These are phyloP conservation scores for Dicycla oo DNA, from an alignment of 2,888 invertebrate species.

Conservation along the genomic window DNA sequence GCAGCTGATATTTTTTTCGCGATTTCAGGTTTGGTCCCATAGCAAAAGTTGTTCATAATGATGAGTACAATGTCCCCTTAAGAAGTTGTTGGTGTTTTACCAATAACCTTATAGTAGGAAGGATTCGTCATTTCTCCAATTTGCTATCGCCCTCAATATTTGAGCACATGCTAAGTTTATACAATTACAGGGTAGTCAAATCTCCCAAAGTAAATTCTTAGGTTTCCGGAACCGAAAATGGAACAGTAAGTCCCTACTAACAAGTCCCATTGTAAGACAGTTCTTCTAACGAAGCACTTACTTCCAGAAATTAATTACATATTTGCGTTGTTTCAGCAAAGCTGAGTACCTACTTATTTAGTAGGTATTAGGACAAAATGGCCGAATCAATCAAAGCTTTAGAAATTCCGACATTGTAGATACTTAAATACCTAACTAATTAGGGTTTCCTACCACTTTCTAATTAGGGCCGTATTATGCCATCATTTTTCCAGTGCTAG, in stretches of 20 bases:
- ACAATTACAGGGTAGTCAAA: conserved; percentile 8
- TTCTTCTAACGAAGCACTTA: conserved; percentile 2
- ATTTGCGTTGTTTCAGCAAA: conserved; percentile 2
- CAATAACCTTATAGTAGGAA: no score
- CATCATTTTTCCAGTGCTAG: no score
- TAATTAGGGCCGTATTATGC: no score
- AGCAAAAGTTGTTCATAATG: no score
- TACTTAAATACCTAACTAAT: neutral
- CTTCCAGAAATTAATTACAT: neutral
- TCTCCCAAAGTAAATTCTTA: neutral
- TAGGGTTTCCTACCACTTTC: no score
- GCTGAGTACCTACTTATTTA: neutral
- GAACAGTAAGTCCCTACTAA: neutral
- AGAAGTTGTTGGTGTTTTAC: no score
- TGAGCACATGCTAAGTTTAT: neutral
- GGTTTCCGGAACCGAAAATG: neutral
- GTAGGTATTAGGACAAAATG: neutral
- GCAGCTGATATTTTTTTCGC: no score
- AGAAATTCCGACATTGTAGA: neutral
- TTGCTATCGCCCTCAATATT: neutral
- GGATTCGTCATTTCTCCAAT: neutral
- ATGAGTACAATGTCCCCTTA: no score
- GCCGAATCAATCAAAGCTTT: conserved; percentile 6
- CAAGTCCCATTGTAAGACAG: neutral
- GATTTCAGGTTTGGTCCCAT: no score